Evolutionary conservation across 1,140 invertebrate genomes (phyloP).

Genomic region (Doryteuthis pealeii): DNA sequence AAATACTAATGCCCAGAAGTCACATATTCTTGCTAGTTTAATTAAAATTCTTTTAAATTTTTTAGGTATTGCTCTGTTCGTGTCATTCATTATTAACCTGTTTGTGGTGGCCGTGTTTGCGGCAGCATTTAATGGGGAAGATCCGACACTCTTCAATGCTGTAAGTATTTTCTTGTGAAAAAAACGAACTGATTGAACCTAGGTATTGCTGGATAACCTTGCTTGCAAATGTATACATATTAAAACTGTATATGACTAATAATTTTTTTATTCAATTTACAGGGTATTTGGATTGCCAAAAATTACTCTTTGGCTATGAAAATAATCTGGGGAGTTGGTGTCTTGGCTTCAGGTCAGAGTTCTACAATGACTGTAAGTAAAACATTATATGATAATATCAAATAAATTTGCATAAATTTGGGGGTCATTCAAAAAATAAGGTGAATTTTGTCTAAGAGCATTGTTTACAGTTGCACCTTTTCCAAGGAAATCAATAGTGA

Average conservation of each 20-base stretch:
- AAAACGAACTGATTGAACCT: too few relatives aligned
- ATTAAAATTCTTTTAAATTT: slow-evolving; percentile 6
- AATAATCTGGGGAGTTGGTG: slow-evolving; percentile 87
- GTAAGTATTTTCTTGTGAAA: slow-evolving; percentile 34
- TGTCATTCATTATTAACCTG: slow-evolving; percentile 86
- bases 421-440: too few relatives aligned
- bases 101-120: slow-evolving; percentile 89
- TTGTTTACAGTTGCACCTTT: too few relatives aligned
- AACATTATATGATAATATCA: slow-evolving; percentile 19
- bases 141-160: slow-evolving; percentile 36
- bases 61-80: slow-evolving; percentile 71
- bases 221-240: too few relatives aligned
- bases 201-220: too few relatives aligned
- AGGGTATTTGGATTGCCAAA: slow-evolving; percentile 79
- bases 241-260: too few relatives aligned
- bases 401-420: not conserved
- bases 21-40: too few relatives aligned
- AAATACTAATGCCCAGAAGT: not conserved
- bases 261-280: slow-evolving; percentile 16
- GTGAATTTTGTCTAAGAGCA: not conserved
- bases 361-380: slow-evolving; percentile 71
- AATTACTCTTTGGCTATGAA: slow-evolving; percentile 76
- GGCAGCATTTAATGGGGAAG: slow-evolving; percentile 69
- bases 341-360: slow-evolving; percentile 85
- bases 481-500: too few relatives aligned